Percentiles rank a stretch among this genome's conserved stretches.
These are phyloP conservation scores for Tenebrosternarchus preto DNA, from an alignment of 2,113 vertebrate genomes.

Conservation along the genomic window DNA sequence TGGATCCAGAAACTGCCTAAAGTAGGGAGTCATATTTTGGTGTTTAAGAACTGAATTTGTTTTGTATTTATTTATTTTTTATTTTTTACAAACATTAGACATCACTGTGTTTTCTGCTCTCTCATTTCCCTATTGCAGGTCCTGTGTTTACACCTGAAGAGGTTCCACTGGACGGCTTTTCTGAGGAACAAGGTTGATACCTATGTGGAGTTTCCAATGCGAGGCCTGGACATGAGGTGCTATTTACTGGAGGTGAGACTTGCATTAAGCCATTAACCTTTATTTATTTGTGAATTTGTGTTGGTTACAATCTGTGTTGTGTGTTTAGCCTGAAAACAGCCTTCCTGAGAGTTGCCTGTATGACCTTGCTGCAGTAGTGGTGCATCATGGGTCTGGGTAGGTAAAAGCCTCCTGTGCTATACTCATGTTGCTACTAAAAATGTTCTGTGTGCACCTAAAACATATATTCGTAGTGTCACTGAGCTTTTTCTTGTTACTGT, in stretches of 20 bases:
- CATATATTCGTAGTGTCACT: not conserved
- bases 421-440: not conserved
- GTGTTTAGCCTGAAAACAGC: conserved; percentile 84
- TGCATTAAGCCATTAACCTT: not conserved
- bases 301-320: not conserved
- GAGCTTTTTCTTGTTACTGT: not conserved
- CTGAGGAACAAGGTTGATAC: conserved; percentile 97
- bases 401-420: conserved; percentile 55
- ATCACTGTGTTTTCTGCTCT: not conserved
- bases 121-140: conserved; percentile 73
- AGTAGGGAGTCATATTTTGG: conserved; percentile 64
- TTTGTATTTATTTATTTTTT: not conserved
- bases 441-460: too few species aligned
- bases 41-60: not conserved
- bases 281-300: not conserved
- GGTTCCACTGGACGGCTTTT: conserved; percentile 98
- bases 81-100: not conserved
- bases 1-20: conserved; percentile 98
- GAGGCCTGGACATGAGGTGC: conserved; percentile 91
- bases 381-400: conserved; percentile 98
- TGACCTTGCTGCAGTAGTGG: conserved; percentile 91
- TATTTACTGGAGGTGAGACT: conserved; percentile 90
- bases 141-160: conserved; percentile 95
- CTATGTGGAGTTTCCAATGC: conserved; percentile 92
- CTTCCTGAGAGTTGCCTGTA: conserved; percentile 87